Percentiles rank a stretch among this genome's conserved stretches.
Conservation (phyloP, 2,888 invertebrate species). For the Oligia strigilis region DNA sequence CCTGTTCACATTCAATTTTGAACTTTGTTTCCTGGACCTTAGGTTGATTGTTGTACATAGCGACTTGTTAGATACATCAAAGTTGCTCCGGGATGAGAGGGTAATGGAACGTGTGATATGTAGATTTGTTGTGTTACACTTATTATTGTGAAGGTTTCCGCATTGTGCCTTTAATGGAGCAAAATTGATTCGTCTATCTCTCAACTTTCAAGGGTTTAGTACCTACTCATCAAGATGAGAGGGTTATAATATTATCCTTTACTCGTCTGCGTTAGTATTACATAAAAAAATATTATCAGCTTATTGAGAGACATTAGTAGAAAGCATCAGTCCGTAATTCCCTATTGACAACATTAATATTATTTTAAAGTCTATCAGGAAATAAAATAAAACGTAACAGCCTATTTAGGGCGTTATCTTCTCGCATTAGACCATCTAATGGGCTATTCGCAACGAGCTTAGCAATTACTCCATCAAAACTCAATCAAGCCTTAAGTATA, state of each 20-base stretch:
- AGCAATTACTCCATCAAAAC: conserved; percentile 53
- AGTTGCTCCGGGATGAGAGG: conserved; percentile 71
- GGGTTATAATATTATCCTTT: conserved; percentile 7
- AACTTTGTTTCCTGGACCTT: conserved; percentile 37
- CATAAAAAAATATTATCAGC: not conserved
- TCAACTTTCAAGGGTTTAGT: conserved; percentile 66
- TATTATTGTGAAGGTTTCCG: conserved; percentile 76
- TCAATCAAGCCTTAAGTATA: conserved; percentile 40
- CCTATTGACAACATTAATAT: conserved; percentile 33
- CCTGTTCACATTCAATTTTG: conserved; percentile 37
- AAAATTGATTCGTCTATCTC: conserved; percentile 75
- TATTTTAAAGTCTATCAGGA: conserved; percentile 42
- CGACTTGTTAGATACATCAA: conserved; percentile 25
- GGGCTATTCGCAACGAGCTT: conserved; percentile 34
- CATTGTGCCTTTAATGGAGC: conserved; percentile 75
- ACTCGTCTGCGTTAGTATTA: not conserved
- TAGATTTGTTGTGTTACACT: conserved; percentile 80
- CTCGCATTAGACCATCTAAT: conserved; percentile 46
- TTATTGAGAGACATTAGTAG: not conserved
- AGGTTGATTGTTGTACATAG: conserved; percentile 26
- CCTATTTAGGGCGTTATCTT: conserved; percentile 39
- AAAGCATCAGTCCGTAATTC: not conserved
- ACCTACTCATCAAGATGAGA: conserved; percentile 18
- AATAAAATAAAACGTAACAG: conserved; percentile 50
- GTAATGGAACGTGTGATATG: conserved; percentile 85